A percentile compares a stretch with the other conserved stretches of the same genome.
Evolutionary conservation across 1,140 invertebrate species (phyloP).

Genomic region (Micrasema longulum): DNA sequence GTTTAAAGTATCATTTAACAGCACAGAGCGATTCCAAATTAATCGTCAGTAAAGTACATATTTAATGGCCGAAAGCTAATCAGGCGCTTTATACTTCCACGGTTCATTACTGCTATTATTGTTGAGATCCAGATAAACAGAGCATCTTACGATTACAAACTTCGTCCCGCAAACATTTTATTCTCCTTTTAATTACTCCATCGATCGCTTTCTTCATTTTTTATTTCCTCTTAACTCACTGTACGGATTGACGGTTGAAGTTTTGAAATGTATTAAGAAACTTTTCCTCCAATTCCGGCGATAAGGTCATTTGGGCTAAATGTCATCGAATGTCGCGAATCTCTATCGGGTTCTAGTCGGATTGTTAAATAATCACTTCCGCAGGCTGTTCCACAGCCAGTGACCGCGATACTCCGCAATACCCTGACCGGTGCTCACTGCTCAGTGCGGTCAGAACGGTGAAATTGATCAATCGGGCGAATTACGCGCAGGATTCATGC

Average conservation of each 20-base stretch:
- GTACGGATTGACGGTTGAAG: too few relatives aligned
- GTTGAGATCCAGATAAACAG: background rate
- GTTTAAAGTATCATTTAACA: conserved; percentile 9
- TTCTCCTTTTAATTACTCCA: background rate
- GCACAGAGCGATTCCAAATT: conserved; percentile 6
- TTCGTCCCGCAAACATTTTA: background rate
- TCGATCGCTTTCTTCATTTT: background rate
- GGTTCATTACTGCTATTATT: conserved; percentile 1
- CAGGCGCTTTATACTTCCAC: conserved; percentile 6
- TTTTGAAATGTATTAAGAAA: too few relatives aligned
- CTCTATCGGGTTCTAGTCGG: background rate
- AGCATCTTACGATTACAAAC: background rate
- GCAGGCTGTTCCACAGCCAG: background rate
- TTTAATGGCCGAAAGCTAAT: conserved; percentile 10
- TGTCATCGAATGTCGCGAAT: conserved; percentile 6
- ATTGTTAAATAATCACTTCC: conserved; percentile 3
- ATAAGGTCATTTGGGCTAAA: too few relatives aligned
- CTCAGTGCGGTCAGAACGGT: background rate
- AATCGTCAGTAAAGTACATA: conserved; percentile 5
- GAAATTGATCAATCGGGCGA: conserved; percentile 19
- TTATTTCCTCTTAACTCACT: background rate
- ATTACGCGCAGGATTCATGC: conserved; percentile 27
- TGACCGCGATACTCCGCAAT: conserved; percentile 13
- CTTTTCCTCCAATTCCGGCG: too few relatives aligned
- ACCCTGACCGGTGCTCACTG: background rate